Evolutionary conservation across 2,888 invertebrate species (phyloP), one percentile per base, ranked within the genome.

Genomic region (Epirrhoe tristata): DNA sequence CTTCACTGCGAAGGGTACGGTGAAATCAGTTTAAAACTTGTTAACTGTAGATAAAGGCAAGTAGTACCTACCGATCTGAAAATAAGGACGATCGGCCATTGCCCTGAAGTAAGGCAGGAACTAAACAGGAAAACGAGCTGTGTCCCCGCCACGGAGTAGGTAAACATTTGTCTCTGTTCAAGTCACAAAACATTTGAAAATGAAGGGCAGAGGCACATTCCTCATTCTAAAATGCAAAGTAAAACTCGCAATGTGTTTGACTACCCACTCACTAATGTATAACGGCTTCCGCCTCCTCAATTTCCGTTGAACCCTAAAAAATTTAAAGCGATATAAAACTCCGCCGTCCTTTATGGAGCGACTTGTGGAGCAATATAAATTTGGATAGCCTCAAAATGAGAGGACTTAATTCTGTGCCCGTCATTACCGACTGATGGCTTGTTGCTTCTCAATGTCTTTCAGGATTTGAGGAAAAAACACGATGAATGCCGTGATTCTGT

Each of bases 311-410:
- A 64, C 72, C 66, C 72, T 66, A 69, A 70, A n/a, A 72, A 69
- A 70, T 69, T 58, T 60, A 65, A 74, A 67, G 69, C 57, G 56
- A 63, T 69, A 68, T 68, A 71, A 71, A 72, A 74, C 62, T 64
- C 69, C 57, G 57, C 65, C 59, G 61, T 51, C 60, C 16, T 76
- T 76, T 74, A 74, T 74, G 71, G 58, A 36, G 52, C 53, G 71
- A 74, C 69, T 76, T 72, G 74, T 62, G 46, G 70, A 72, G 72
- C 68, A 63, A 76, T 74, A 74, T 74, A 71, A 73, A 72, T 72
- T 67, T 71, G 68, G 65, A 69, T 66, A 66, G 63, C 55, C 64
- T 67, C 66, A 51, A 62, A 70, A 53, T 59, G 69, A 67, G 57
- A 58, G 58, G 60, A 63, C 63, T 72, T 70, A 51, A 70, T 61